Evolutionary conservation across 2,888 invertebrate species (phyloP).

Genomic region (Neoitamus cyanurus): DNA sequence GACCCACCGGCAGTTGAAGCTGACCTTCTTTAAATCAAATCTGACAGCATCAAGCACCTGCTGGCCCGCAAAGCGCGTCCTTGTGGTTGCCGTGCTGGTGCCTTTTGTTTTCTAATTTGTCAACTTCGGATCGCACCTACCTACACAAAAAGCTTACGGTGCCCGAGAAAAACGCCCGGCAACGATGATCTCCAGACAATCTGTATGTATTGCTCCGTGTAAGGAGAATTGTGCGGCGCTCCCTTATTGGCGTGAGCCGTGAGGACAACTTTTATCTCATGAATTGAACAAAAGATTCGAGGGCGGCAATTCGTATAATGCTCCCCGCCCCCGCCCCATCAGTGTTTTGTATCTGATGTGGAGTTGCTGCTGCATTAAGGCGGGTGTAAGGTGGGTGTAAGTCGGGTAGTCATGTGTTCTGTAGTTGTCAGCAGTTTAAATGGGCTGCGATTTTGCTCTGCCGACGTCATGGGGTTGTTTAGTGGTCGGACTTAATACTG

Average conservation of each 20-base stretch:
- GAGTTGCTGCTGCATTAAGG: neutral
- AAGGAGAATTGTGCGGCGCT: neutral
- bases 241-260: conserved; percentile 13
- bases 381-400: neutral
- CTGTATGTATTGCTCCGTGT: neutral
- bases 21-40: conserved; percentile 28
- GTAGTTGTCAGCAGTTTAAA: conserved; percentile 50
- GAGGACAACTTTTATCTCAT: conserved; percentile 44
- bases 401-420: conserved; percentile 32
- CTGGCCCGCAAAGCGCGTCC: neutral
- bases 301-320: conserved; percentile 14
- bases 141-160: neutral
- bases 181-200: neutral
- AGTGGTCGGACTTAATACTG: conserved; percentile 15
- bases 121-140: conserved; percentile 10
- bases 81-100: neutral
- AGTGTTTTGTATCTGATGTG: neutral
- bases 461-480: conserved; percentile 23
- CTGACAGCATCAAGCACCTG: conserved; percentile 20
- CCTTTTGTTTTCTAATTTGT: conserved; percentile 40
- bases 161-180: neutral
- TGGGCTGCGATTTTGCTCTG: conserved; percentile 25
- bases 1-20: neutral
- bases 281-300: conserved; percentile 45
- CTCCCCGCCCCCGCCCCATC: neutral